phyloP scores from a whole-genome alignment of 2,888 invertebrate genomes.

The Rhagonycha fulva region DNA sequence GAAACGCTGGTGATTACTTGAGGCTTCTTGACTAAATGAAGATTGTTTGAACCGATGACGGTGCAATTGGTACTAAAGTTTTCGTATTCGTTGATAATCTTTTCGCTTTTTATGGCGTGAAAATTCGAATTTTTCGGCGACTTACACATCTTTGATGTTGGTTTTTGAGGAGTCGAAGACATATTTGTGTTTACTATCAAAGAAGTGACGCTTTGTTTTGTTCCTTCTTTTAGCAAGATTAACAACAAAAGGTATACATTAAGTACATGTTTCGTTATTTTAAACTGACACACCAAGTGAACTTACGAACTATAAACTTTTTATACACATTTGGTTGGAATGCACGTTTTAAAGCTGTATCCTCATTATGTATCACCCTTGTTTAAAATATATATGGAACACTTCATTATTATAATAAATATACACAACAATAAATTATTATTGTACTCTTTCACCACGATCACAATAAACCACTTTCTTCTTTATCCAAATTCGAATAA shows the following conservation, averaged over 20 bases:
- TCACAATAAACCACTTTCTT: not conserved
- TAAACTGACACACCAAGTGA: not conserved
- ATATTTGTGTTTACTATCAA: conserved; percentile 43
- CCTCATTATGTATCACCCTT: conserved; percentile 25
- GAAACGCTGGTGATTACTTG: conserved; percentile 50
- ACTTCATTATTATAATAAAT: conserved; percentile 4
- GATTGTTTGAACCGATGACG: conserved; percentile 54
- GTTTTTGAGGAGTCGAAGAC: conserved; percentile 53
- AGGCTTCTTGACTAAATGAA: conserved; percentile 54
- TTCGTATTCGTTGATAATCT: conserved; percentile 49
- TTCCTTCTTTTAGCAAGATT: conserved; percentile 18
- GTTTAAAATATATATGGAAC: conserved; percentile 12
- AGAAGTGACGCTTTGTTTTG: conserved; percentile 33
- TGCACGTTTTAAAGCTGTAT: conserved; percentile 25
- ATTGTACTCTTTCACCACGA: not conserved
- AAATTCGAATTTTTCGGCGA: conserved; percentile 50
- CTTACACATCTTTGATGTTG: conserved; percentile 55
- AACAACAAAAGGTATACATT: conserved; percentile 5
- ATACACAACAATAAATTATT: not conserved
- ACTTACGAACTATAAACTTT: not conserved
- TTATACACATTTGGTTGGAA: conserved; percentile 27
- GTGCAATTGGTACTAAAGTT: conserved; percentile 55
- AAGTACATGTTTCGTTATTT: not conserved
- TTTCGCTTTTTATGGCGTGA: conserved; percentile 37
- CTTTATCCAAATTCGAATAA: conserved; percentile 55